phyloP scores from a whole-genome alignment of 2,888 invertebrate genomes.

The Deladenus siricidicola region DNA sequence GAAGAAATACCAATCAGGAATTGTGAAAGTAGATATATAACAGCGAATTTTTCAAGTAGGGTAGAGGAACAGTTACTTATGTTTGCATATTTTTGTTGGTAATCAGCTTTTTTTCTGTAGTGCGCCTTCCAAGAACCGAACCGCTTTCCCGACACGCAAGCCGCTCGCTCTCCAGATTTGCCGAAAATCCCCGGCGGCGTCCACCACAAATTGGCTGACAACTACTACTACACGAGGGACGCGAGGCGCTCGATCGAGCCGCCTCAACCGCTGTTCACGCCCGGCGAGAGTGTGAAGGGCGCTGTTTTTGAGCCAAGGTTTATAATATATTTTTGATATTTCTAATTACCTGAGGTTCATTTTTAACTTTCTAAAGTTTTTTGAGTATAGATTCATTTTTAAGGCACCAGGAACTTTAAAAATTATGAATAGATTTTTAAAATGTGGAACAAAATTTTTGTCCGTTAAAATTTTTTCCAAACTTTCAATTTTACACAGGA shows the following conservation, averaged over 20 bases:
- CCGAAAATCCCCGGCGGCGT: conserved; percentile 67
- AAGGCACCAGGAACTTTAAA: too few relatives aligned
- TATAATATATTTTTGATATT: background rate
- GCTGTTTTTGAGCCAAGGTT: background rate
- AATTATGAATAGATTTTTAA: too few relatives aligned
- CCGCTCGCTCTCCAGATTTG: conserved; percentile 56
- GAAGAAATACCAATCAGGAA: too few relatives aligned
- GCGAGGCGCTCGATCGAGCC: conserved; percentile 70
- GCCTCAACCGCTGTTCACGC: conserved; percentile 56
- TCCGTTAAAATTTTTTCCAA: too few relatives aligned
- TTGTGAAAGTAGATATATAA: too few relatives aligned
- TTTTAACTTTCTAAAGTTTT: too few relatives aligned
- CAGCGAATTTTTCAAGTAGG: too few relatives aligned
- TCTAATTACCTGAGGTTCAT: too few relatives aligned
- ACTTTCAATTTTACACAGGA: too few relatives aligned
- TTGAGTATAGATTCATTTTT: too few relatives aligned
- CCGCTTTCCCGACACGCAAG: conserved; percentile 48
- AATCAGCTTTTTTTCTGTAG: conserved; percentile 17
- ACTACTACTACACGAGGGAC: conserved; percentile 78
- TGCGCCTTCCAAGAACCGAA: conserved; percentile 37
- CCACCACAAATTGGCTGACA: conserved; percentile 68
- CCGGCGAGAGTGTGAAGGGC: conserved; percentile 1
- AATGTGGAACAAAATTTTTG: too few relatives aligned
- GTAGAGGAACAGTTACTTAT: too few relatives aligned
- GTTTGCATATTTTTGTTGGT: background rate